These are phyloP conservation scores for Eilema griseolum DNA, from an alignment of 2,888 invertebrate species.

Conservation along the genomic window DNA sequence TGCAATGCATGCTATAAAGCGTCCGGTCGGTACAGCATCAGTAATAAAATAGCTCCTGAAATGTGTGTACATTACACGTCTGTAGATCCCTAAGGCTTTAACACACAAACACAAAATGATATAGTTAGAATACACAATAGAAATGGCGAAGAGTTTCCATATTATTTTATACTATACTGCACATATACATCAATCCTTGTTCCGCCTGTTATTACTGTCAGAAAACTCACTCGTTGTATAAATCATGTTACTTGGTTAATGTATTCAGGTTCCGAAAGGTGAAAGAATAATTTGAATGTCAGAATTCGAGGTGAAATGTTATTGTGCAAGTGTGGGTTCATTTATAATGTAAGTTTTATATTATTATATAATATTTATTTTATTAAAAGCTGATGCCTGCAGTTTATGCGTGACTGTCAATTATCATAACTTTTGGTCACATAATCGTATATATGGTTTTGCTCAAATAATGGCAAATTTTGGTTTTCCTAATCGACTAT, in stretches of 20 bases:
- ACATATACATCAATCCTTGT: slow-evolving; percentile 47
- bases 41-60: background rate
- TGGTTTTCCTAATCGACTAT: too few relatives aligned
- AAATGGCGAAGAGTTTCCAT: slow-evolving; percentile 11
- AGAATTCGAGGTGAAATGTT: slow-evolving; percentile 11
- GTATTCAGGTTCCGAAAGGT: slow-evolving; percentile 44
- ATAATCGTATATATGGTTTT: too few relatives aligned
- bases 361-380: background rate
- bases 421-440: too few relatives aligned
- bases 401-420: too few relatives aligned
- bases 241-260: slow-evolving; percentile 42
- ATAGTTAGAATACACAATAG: slow-evolving; percentile 25
- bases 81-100: background rate
- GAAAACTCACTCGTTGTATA: slow-evolving; percentile 37
- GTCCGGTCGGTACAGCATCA: background rate
- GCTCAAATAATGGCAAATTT: too few relatives aligned
- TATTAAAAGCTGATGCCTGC: background rate
- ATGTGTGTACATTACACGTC: background rate
- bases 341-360: slow-evolving; percentile 1
- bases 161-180: slow-evolving; percentile 30
- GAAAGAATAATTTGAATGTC: slow-evolving; percentile 41
- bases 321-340: slow-evolving; percentile 15
- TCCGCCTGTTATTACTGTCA: slow-evolving; percentile 39
- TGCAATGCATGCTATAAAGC: too few relatives aligned
- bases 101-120: slow-evolving; percentile 12